These are phyloP conservation scores for Porites lutea DNA, from an alignment of 64 coral and sea anemone species.

Conservation along the genomic window DNA sequence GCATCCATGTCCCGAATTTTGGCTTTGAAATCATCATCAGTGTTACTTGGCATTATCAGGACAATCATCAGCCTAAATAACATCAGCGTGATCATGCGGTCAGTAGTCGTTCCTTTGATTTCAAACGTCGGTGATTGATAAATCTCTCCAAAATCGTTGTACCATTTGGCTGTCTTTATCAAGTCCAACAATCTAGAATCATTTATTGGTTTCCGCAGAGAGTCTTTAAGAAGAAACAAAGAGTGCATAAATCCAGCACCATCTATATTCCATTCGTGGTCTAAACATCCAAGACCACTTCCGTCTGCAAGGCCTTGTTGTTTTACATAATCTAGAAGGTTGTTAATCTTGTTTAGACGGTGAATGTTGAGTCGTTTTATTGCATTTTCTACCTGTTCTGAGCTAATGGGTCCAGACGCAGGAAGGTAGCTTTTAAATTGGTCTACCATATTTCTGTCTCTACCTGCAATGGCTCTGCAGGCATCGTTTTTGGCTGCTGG, in stretches of 20 bases:
- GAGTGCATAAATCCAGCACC: slow-evolving; percentile 62
- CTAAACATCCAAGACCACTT: slow-evolving; percentile 50
- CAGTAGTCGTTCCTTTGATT: slow-evolving; percentile 70
- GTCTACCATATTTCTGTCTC: not conserved
- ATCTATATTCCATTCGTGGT: slow-evolving; percentile 65
- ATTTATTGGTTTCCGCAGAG: not conserved
- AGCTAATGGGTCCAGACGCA: not conserved
- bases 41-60: slow-evolving; percentile 27
- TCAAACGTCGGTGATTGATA: slow-evolving; percentile 53
- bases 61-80: slow-evolving; percentile 62
- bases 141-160: slow-evolving; percentile 68
- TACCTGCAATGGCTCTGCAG: not conserved
- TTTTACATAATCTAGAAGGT: slow-evolving; percentile 42
- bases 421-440: not conserved
- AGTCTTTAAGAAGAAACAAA: slow-evolving; percentile 56
- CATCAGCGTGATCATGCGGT: slow-evolving; percentile 61
- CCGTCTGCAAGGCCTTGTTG: slow-evolving; percentile 66
- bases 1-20: slow-evolving; percentile 58
- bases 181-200: not conserved
- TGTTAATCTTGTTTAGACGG: not conserved
- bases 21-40: slow-evolving; percentile 18
- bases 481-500: not conserved
- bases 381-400: not conserved
- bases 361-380: not conserved
- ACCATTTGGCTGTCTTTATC: slow-evolving; percentile 79